Percentiles rank a stretch among this genome's conserved stretches.
phyloP scores from a whole-genome alignment of 2,888 invertebrate genomes.

The Brenthis hecate region DNA sequence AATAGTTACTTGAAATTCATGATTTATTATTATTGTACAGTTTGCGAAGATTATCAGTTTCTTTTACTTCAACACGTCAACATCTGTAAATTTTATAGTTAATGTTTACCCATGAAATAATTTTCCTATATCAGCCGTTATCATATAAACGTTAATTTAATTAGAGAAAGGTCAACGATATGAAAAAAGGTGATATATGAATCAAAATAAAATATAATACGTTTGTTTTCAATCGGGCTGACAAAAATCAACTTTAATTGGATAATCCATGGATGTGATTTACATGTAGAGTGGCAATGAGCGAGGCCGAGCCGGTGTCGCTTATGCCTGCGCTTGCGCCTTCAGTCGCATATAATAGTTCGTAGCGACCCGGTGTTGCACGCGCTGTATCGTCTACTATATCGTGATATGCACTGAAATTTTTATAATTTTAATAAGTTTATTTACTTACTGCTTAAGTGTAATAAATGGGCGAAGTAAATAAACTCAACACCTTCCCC shows the following conservation, averaged over 20 bases:
- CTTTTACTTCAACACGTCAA: too few relatives aligned
- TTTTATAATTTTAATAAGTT: constrained; percentile 4
- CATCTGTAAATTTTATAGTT: too few relatives aligned
- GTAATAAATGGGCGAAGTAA: constrained; percentile 58
- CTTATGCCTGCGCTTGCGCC: constrained; percentile 46
- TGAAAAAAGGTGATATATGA: too few relatives aligned
- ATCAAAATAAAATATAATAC: too few relatives aligned
- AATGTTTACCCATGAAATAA: too few relatives aligned
- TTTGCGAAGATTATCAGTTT: too few relatives aligned
- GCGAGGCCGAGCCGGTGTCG: constrained; percentile 49
- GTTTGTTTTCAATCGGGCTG: not conserved
- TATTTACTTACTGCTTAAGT: constrained; percentile 11
- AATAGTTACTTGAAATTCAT: too few relatives aligned
- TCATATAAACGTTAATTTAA: too few relatives aligned
- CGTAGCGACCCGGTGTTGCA: constrained; percentile 64
- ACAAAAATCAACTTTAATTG: constrained; percentile 24
- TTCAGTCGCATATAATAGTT: constrained; percentile 64
- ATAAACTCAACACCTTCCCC: constrained; percentile 58
- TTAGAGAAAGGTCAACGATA: too few relatives aligned
- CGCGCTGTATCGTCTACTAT: constrained; percentile 43
- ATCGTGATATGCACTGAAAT: constrained; percentile 37
- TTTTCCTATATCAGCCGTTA: too few relatives aligned
- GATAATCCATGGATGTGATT: constrained; percentile 46
- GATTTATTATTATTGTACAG: too few relatives aligned
- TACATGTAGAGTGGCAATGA: constrained; percentile 67